These are phyloP conservation scores for Drosophila longiperda DNA, from an alignment of 2,888 invertebrate species.

Conservation along the genomic window DNA sequence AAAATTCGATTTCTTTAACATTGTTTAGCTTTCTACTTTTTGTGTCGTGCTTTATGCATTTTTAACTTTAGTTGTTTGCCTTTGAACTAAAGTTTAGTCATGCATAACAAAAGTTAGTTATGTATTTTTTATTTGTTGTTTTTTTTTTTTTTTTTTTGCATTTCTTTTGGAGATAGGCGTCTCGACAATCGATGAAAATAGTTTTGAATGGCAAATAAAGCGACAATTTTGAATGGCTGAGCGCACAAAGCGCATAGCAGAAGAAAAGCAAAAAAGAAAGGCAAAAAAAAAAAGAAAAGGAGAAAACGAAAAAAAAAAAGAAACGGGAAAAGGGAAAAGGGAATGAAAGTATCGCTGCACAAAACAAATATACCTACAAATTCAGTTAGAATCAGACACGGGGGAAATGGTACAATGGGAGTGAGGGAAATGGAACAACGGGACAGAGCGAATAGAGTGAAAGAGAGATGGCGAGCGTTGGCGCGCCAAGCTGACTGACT, in stretches of 20 bases:
- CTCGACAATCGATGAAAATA: constrained; percentile 67
- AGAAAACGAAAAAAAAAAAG: neutral
- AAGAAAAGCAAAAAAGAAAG: constrained; percentile 1
- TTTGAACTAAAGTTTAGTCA: constrained; percentile 38
- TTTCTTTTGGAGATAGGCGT: constrained; percentile 23
- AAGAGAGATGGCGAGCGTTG: constrained; percentile 9
- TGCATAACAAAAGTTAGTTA: constrained; percentile 30
- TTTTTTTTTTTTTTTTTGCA: neutral
- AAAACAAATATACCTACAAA: constrained; percentile 72
- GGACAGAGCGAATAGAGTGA: neutral
- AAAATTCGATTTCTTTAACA: constrained; percentile 3
- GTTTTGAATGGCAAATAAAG: constrained; percentile 79
- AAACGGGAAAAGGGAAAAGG: constrained; percentile 20
- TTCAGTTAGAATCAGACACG: constrained; percentile 66
- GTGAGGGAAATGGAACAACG: neutral
- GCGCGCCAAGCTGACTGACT: constrained; percentile 53
- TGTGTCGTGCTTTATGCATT: neutral
- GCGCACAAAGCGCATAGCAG: constrained; percentile 38
- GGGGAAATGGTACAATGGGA: constrained; percentile 8
- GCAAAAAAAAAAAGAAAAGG: neutral
- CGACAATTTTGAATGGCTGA: constrained; percentile 70
- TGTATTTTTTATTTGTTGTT: neutral
- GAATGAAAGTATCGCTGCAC: constrained; percentile 49
- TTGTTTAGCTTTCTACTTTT: constrained; percentile 20
- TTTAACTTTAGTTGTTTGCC: constrained; percentile 15